phyloP scores from a whole-genome alignment of 1,140 invertebrate genomes.

The Lordiphosa stackelbergi region DNA sequence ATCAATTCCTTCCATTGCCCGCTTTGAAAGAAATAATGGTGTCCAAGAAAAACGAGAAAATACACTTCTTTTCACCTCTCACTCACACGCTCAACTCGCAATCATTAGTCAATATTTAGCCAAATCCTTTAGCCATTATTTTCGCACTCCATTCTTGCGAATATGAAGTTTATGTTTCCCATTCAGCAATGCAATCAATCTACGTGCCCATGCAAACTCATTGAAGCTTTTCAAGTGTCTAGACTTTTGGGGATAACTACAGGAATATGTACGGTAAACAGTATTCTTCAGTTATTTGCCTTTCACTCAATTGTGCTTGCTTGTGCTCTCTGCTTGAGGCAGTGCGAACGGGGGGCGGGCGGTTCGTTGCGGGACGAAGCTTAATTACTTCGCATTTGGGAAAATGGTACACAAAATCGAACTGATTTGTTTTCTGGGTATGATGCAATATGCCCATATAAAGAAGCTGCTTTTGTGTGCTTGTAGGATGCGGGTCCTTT shows the following conservation, averaged over 20 bases:
- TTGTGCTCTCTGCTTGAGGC: not conserved
- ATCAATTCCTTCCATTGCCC: too few species aligned
- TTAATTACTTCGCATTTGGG: conserved; percentile 36
- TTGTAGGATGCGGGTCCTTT: conserved; percentile 42
- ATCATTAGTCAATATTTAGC: too few species aligned
- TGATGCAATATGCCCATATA: conserved; percentile 37
- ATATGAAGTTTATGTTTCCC: conserved; percentile 5
- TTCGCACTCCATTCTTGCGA: not conserved
- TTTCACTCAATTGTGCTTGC: conserved; percentile 21
- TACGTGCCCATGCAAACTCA: conserved; percentile 48
- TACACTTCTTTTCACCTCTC: too few species aligned
- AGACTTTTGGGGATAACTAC: conserved; percentile 34
- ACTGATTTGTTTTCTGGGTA: conserved; percentile 40
- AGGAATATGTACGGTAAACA: conserved; percentile 31
- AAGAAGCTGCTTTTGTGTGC: conserved; percentile 19
- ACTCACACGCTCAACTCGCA: too few species aligned
- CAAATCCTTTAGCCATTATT: not conserved
- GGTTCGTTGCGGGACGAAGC: conserved; percentile 10
- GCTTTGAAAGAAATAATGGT: too few species aligned
- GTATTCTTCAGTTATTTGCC: conserved; percentile 26
- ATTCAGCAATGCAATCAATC: conserved; percentile 24
- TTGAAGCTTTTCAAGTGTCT: conserved; percentile 49
- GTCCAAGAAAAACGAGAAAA: not conserved
- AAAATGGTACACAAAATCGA: conserved; percentile 21
- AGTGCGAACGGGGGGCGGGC: not conserved